phyloP scores from a whole-genome alignment of 2,113 vertebrate species.

The Blennius ocellaris region DNA sequence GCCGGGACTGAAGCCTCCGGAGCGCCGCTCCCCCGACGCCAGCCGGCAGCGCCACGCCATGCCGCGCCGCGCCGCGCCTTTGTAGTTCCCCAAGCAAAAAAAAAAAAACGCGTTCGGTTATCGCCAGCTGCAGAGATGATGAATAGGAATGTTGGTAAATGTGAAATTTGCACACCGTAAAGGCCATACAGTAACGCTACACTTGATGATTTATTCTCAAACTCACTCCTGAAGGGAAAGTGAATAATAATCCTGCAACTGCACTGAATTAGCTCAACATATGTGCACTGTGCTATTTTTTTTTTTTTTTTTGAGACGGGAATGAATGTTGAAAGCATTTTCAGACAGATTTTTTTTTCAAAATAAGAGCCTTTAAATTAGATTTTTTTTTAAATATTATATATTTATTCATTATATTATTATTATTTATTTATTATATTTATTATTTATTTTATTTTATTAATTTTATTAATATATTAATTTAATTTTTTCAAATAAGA shows the following conservation, averaged over 20 bases:
- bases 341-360: too few relatives aligned
- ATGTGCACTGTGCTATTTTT: too few relatives aligned
- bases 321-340: too few relatives aligned
- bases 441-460: too few relatives aligned
- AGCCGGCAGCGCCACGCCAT: conserved; percentile 10
- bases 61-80: background rate
- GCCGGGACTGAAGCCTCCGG: background rate
- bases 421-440: too few relatives aligned
- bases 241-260: background rate
- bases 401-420: too few relatives aligned
- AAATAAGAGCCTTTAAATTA: too few relatives aligned
- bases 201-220: background rate
- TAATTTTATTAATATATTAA: too few relatives aligned
- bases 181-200: background rate
- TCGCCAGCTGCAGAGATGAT: conserved; percentile 22
- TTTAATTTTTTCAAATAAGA: too few relatives aligned
- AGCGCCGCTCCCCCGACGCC: conserved; percentile 1
- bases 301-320: too few relatives aligned
- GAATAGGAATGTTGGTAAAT: conserved; percentile 18
- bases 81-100: conserved; percentile 6
- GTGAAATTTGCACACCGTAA: background rate
- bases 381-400: too few relatives aligned
- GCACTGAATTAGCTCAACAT: background rate
- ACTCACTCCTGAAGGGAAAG: too few relatives aligned
- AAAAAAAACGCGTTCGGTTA: conserved; percentile 3